phyloP scores from a whole-genome alignment of 2,797 vertebrate genomes.

The Choloepus didactylus region DNA sequence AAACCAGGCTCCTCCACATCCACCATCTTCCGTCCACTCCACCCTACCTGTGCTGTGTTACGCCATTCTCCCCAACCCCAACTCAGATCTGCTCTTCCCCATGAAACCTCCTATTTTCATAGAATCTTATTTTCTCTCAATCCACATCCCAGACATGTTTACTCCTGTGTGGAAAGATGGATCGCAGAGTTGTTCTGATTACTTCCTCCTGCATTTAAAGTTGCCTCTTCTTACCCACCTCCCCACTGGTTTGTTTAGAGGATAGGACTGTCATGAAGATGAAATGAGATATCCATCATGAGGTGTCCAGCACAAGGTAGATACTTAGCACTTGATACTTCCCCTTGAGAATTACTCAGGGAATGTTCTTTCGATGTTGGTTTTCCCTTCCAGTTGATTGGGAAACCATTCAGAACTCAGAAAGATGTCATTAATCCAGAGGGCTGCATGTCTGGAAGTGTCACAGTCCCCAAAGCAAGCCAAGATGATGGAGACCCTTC shows the following conservation, averaged over 20 bases:
- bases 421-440: neutral
- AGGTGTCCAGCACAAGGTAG: neutral
- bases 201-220: neutral
- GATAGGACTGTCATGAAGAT: neutral
- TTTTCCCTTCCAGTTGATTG: conserved; percentile 13
- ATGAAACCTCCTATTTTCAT: neutral
- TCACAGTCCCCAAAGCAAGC: neutral
- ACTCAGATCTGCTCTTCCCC: neutral
- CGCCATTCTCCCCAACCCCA: neutral
- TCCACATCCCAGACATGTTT: neutral
- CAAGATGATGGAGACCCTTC: neutral
- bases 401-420: neutral
- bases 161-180: neutral
- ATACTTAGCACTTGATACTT: neutral
- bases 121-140: neutral
- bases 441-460: neutral
- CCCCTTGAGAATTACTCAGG: neutral
- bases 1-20: neutral
- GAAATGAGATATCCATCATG: neutral
- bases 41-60: neutral
- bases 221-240: neutral
- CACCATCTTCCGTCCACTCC: accelerated
- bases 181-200: neutral
- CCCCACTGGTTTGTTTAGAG: neutral
- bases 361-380: neutral